Percentiles rank a stretch among this genome's conserved stretches.
Conservation (phyloP, 2,113 vertebrate genomes). For the Chloropsis hardwickii region DNA sequence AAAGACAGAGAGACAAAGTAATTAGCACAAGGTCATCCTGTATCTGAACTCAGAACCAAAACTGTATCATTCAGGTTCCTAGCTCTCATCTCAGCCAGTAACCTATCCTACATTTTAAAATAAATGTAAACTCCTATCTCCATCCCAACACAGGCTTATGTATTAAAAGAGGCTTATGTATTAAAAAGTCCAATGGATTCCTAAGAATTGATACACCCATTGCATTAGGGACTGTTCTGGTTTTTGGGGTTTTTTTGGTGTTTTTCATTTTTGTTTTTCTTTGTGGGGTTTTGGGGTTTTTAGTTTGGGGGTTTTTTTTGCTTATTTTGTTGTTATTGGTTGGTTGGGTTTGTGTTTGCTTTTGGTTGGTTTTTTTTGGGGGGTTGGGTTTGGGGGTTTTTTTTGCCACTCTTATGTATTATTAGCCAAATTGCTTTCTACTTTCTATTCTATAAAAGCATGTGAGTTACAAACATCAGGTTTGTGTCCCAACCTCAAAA, state of each 20-base stretch:
- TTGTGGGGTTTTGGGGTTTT: background rate
- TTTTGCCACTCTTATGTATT: background rate
- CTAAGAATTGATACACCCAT: background rate
- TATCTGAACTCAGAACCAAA: background rate
- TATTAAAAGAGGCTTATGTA: background rate
- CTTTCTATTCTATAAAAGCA: background rate
- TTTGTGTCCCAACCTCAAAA: background rate
- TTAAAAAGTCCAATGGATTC: background rate
- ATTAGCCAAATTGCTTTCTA: background rate
- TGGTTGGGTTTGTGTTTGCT: background rate
- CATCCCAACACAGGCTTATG: background rate
- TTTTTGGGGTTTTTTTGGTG: rapidly evolving
- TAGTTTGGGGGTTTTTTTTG: background rate
- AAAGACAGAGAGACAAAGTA: background rate
- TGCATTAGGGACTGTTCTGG: background rate
- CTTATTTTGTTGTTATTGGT: background rate
- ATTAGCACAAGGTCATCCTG: background rate
- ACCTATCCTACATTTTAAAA: background rate
- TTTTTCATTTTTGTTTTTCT: no score
- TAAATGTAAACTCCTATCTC: background rate
- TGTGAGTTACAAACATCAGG: background rate
- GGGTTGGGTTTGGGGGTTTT: no score
- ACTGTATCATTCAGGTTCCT: background rate
- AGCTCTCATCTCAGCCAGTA: background rate
- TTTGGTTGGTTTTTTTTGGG: background rate